Base-by-base conservation (phyloP, 1,140 invertebrate genomes). In the Leguminivora glycinivorella region DNA sequence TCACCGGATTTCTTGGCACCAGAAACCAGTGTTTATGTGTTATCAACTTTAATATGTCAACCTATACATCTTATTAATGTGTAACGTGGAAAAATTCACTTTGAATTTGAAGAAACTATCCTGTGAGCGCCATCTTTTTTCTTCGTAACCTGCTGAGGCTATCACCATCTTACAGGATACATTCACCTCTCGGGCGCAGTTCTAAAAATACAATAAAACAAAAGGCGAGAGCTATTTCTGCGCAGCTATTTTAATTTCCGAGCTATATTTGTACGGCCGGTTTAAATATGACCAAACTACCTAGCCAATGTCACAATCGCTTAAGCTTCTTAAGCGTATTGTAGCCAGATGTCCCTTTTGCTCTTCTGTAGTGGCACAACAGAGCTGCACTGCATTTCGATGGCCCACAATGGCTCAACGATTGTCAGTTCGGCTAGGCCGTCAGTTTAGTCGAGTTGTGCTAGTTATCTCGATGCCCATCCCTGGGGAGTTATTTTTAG, bases 401-500 rank as follows among this genome's bases (percentile, higher is more conserved):
- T n/a, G n/a, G n/a, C n/a, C n/a, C n/a, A n/a, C n/a, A n/a, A n/a
- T n/a, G n/a, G n/a, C n/a, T n/a, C n/a, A n/a, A n/a, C n/a, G n/a
- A n/a, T n/a, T n/a, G n/a, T n/a, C n/a, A n/a, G n/a, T n/a, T n/a
- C n/a, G n/a, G n/a, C n/a, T n/a, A n/a, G n/a, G n/a, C n/a, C n/a
- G n/a, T n/a, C n/a, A 80, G 78, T 78, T 78, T 63, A 79, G 74
- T 77, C 75, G 75, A 76, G 79, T 83, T 78, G 74, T 76, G 79
- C 83, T 76, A 83, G 79, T 83, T 87, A 86, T 83, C 80, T 74
- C 72, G 73, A 78, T 77, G 79, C 72, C 76, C 82, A 82, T 88
- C 81, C 81, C 82, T 78, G 75, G 56, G 52, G 70, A 71, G 74
- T 72, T 88, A 88, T 87, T 82, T 87, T 79, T 87, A 88, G 83